These are phyloP conservation scores for Horisme vitalbata DNA, from an alignment of 2,888 invertebrate species.

Conservation along the genomic window DNA sequence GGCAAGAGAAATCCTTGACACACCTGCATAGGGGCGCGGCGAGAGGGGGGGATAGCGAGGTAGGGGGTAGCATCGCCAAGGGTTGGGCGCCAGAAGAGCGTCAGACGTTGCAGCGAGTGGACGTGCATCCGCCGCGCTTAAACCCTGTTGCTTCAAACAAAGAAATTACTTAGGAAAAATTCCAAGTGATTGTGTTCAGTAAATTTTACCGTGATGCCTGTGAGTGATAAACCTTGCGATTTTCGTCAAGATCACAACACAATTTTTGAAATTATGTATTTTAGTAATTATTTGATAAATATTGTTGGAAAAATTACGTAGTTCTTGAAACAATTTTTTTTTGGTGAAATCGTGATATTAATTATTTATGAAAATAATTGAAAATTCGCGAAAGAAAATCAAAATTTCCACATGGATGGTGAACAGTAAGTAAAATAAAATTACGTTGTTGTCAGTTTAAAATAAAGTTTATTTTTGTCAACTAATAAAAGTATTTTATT, in stretches of 20 bases:
- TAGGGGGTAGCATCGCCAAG: constrained; percentile 5
- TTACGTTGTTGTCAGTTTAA: no score
- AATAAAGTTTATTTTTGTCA: background rate
- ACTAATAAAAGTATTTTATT: no score
- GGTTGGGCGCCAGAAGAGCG: constrained; percentile 18
- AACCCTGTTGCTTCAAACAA: constrained; percentile 22
- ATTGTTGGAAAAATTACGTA: no score
- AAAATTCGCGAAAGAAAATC: no score
- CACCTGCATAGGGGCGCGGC: constrained; percentile 32
- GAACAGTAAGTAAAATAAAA: constrained; percentile 13
- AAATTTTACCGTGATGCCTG: constrained; percentile 12
- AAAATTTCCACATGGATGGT: constrained; percentile 6
- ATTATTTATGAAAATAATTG: no score
- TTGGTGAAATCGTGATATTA: no score
- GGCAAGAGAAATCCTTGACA: constrained; percentile 37
- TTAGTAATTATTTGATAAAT: background rate
- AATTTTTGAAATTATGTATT: no score
- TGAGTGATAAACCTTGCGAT: constrained; percentile 8
- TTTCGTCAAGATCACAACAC: no score
- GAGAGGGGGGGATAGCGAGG: constrained; percentile 10
- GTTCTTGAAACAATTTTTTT: no score
- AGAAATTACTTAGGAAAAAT: background rate
- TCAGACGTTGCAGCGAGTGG: constrained; percentile 15
- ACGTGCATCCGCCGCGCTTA: constrained; percentile 14
- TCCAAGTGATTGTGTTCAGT: background rate